Conservation (phyloP, 1,140 invertebrate genomes). For the Centruroides vittatus region DNA sequence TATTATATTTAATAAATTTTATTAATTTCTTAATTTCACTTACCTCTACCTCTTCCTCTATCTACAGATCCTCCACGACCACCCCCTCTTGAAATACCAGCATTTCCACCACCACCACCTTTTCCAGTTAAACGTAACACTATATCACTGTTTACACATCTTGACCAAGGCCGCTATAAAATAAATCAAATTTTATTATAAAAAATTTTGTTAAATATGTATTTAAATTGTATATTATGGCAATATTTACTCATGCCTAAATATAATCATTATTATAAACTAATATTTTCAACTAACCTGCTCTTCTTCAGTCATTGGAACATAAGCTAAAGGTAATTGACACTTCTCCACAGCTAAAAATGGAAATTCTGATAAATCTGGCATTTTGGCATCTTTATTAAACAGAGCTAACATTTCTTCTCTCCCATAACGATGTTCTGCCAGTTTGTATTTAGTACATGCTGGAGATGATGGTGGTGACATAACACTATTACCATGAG, state of each 20-base stretch:
- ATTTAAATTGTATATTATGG: no score
- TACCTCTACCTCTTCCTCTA: conserved; percentile 38
- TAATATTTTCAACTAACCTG: conserved; percentile 35
- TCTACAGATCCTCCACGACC: conserved; percentile 44
- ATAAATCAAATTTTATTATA: background rate
- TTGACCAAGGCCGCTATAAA: conserved; percentile 41
- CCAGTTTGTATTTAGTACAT: conserved; percentile 39
- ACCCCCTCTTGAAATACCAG: conserved; percentile 22
- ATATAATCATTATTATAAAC: background rate
- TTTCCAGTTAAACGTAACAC: conserved; percentile 33
- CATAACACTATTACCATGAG: conserved; percentile 32
- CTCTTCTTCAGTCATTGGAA: conserved; percentile 65
- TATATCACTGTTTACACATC: conserved; percentile 41
- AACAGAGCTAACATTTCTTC: conserved; percentile 80
- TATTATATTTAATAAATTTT: background rate
- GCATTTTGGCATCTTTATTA: conserved; percentile 47
- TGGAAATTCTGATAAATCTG: conserved; percentile 42
- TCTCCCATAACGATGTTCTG: conserved; percentile 62
- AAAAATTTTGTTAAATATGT: background rate
- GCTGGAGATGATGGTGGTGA: conserved; percentile 31
- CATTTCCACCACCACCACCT: conserved; percentile 17
- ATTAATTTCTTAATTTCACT: conserved; percentile 13
- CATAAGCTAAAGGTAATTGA: conserved; percentile 58
- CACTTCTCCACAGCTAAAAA: conserved; percentile 55
- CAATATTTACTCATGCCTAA: no score